A percentile compares a stretch with the other conserved stretches of the same genome.
Conservation (phyloP, 2,797 vertebrate species). For the Trematomus bernacchii region DNA sequence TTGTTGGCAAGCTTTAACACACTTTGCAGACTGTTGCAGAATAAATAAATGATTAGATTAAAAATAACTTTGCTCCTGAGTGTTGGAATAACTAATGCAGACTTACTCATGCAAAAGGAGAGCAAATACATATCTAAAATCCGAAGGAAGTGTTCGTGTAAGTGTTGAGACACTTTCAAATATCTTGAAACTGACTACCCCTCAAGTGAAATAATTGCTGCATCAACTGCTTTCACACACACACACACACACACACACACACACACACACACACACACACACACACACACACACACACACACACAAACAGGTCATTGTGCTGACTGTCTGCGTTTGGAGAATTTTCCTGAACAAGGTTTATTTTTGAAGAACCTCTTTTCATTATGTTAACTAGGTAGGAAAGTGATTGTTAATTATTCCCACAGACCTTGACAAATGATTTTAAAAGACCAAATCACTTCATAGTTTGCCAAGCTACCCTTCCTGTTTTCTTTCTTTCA, state of each 20-base stretch:
- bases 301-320: too few relatives aligned
- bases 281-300: too few relatives aligned
- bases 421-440: not conserved
- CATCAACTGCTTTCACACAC: too few relatives aligned
- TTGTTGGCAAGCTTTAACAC: slow-evolving; percentile 16
- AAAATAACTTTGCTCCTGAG: not conserved
- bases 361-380: not conserved
- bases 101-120: not conserved
- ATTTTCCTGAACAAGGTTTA: too few relatives aligned
- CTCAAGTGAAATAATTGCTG: too few relatives aligned
- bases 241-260: too few relatives aligned
- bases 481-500: not conserved
- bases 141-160: not conserved
- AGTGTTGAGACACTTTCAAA: not conserved
- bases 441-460: not conserved
- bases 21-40: slow-evolving; percentile 14
- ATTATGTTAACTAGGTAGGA: not conserved
- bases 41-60: slow-evolving; percentile 10
- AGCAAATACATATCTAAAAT: not conserved
- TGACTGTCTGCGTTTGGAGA: too few relatives aligned
- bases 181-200: not conserved
- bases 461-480: not conserved
- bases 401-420: not conserved
- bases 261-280: too few relatives aligned
- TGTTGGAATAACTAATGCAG: not conserved